Conservation (phyloP, 2,888 invertebrate species). For the Acanthoscelides obtectus region DNA sequence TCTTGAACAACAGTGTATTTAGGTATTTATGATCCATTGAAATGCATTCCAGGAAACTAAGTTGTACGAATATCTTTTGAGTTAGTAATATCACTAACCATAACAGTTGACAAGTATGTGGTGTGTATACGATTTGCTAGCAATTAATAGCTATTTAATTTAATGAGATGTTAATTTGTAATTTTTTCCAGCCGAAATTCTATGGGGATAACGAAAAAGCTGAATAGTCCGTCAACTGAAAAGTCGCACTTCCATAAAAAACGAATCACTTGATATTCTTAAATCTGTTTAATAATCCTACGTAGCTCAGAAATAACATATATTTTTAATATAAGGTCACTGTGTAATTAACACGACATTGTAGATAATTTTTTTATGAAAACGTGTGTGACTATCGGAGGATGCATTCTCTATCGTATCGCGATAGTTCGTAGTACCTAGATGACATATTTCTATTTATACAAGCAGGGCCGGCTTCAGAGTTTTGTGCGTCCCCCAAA, state of each 20-base stretch:
- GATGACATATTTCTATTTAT: not conserved
- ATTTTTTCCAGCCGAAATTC: slow-evolving; percentile 57
- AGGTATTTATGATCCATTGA: too few relatives aligned
- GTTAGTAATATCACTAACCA: too few relatives aligned
- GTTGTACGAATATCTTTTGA: too few relatives aligned
- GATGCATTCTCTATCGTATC: not conserved
- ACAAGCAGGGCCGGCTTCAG: too few relatives aligned
- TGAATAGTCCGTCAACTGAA: not conserved
- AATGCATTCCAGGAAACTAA: too few relatives aligned
- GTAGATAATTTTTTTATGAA: slow-evolving; percentile 20
- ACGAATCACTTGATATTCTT: not conserved
- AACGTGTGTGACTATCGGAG: slow-evolving; percentile 23
- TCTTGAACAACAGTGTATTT: too few relatives aligned
- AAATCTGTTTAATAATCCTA: not conserved
- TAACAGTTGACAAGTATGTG: too few relatives aligned
- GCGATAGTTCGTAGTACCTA: not conserved
- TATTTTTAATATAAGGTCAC: slow-evolving; percentile 34
- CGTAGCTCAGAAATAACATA: slow-evolving; percentile 20
- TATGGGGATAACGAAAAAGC: slow-evolving; percentile 58
- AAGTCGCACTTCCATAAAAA: not conserved
- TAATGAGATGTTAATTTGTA: slow-evolving; percentile 7
- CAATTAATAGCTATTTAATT: not conserved
- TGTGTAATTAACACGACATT: slow-evolving; percentile 14
- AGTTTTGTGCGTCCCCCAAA: too few relatives aligned
- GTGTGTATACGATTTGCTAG: not conserved